Conservation (phyloP, 2,113 vertebrate genomes). For the Prolemur simus region DNA sequence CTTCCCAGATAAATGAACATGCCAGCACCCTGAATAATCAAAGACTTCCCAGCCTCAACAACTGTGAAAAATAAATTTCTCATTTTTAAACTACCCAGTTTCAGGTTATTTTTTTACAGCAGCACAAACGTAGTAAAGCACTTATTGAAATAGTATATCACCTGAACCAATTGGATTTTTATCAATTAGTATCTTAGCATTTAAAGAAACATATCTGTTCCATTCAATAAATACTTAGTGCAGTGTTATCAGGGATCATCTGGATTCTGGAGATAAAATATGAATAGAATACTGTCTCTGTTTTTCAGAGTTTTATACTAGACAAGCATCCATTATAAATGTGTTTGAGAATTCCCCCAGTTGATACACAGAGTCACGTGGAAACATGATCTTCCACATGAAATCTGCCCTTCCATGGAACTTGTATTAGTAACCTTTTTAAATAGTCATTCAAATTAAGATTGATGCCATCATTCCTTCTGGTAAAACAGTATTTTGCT, state of each 20-base stretch:
- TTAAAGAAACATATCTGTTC: neutral
- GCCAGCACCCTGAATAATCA: too few relatives aligned
- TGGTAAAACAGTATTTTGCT: neutral
- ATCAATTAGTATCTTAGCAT: neutral
- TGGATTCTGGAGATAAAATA: neutral
- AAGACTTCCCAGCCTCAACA: neutral
- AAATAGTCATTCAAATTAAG: neutral
- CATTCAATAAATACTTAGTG: neutral
- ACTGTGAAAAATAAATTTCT: neutral
- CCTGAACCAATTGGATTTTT: neutral
- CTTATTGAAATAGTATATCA: neutral
- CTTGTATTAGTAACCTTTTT: neutral
- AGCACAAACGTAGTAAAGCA: neutral
- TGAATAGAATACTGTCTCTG: neutral
- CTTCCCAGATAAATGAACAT: neutral
- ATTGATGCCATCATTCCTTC: neutral
- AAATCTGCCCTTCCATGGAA: neutral
- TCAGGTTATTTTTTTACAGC: neutral
- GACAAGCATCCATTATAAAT: neutral
- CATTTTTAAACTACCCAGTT: neutral
- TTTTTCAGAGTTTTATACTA: neutral
- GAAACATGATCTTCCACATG: neutral
- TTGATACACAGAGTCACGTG: neutral
- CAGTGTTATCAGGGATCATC: neutral
- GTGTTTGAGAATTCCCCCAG: neutral